A percentile compares a stretch with the other conserved stretches of the same genome.
Conservation (phyloP, 2,113 vertebrate genomes). For the Pangasianodon hypophthalmus region DNA sequence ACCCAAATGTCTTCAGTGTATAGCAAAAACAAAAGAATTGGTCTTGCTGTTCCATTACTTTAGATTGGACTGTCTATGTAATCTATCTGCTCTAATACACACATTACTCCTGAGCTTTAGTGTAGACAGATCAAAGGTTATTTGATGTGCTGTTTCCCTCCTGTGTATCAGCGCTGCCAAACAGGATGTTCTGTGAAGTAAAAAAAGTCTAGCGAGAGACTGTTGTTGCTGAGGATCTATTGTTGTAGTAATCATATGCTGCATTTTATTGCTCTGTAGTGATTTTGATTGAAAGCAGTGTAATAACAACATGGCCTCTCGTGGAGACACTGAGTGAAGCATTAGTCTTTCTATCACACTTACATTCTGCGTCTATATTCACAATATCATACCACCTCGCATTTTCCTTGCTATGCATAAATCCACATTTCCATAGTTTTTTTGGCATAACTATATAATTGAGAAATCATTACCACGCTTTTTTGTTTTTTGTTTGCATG, state of each 20-base stretch:
- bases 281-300: conserved; percentile 19
- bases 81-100: not conserved
- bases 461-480: not conserved
- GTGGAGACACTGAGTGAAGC: conserved; percentile 19
- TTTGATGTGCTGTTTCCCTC: not conserved
- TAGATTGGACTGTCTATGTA: too few species aligned
- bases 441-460: not conserved
- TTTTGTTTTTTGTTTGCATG: not conserved
- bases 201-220: not conserved
- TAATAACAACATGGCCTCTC: conserved; percentile 15
- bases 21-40: too few species aligned
- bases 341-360: not conserved
- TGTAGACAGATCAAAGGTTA: not conserved
- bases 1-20: too few species aligned
- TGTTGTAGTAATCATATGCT: conserved; percentile 31
- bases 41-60: not conserved
- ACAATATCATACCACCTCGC: too few species aligned
- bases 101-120: not conserved
- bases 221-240: not conserved
- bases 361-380: not conserved
- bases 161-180: not conserved
- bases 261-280: not conserved
- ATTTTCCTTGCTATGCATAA: not conserved
- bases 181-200: not conserved
- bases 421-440: not conserved